Conservation (phyloP, 1,140 invertebrate species). For the Cryptotermes secundus region DNA sequence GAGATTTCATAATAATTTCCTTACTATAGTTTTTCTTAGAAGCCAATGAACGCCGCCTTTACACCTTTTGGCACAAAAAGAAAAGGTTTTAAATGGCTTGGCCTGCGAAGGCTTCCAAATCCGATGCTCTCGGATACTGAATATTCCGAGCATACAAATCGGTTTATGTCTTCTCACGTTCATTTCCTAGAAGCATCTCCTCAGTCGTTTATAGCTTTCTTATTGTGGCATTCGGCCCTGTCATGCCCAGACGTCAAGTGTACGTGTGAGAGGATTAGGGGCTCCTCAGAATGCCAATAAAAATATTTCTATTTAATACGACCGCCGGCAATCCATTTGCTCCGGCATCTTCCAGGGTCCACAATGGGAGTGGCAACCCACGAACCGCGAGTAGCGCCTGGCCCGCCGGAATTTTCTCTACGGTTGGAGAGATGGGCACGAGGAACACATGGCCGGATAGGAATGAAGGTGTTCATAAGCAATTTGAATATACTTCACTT, state of each 20-base stretch:
- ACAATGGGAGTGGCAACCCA: too few species aligned
- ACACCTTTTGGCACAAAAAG: conserved; percentile 8
- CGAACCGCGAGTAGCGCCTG: too few species aligned
- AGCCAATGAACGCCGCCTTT: not conserved
- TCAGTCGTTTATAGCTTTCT: not conserved
- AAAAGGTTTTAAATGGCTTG: not conserved
- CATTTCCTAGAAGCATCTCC: conserved; percentile 3
- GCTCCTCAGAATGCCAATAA: not conserved
- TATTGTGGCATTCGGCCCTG: not conserved
- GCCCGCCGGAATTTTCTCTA: too few species aligned
- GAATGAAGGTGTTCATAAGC: too few species aligned
- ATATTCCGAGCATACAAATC: not conserved
- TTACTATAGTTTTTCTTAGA: not conserved
- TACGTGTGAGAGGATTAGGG: not conserved
- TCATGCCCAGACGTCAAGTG: not conserved
- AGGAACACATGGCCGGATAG: too few species aligned
- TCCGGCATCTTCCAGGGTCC: not conserved
- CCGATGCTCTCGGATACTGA: not conserved
- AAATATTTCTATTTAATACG: not conserved
- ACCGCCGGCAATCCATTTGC: not conserved
- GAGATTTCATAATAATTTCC: not conserved
- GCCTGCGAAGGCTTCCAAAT: not conserved
- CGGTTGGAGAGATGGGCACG: too few species aligned
- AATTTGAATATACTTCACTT: too few species aligned
- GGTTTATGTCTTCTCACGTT: not conserved